A percentile compares a stretch with the other conserved stretches of the same genome.
Evolutionary conservation across 2,113 vertebrate species (phyloP).

Genomic region (Brienomyrus brachyistius): DNA sequence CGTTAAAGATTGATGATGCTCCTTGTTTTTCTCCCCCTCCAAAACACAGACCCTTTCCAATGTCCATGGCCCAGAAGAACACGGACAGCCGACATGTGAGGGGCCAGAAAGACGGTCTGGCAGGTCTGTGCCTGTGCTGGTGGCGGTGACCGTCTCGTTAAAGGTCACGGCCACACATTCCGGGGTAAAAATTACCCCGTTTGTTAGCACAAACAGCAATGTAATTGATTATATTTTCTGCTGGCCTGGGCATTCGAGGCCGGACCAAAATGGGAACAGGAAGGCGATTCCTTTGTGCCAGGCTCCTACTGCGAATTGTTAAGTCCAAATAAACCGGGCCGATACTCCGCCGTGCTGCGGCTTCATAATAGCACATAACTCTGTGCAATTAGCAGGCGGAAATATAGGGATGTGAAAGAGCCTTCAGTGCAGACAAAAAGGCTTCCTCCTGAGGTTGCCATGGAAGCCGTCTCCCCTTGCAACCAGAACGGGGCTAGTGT

Average conservation of each 20-base stretch:
- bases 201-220: background rate
- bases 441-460: constrained; percentile 31
- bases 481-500: constrained; percentile 17
- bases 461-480: constrained; percentile 27
- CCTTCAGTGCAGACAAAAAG: constrained; percentile 30
- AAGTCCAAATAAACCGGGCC: background rate
- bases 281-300: background rate
- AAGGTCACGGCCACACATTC: background rate
- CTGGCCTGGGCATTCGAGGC: background rate
- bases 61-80: background rate
- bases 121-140: background rate
- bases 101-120: background rate
- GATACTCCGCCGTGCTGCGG: background rate
- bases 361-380: constrained; percentile 8
- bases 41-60: background rate
- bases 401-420: constrained; percentile 29
- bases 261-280: background rate
- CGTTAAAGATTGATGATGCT: constrained; percentile 1
- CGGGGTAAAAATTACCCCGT: background rate
- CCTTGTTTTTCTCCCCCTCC: background rate
- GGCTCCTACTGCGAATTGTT: background rate
- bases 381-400: constrained; percentile 16
- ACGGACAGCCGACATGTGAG: background rate
- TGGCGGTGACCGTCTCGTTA: background rate
- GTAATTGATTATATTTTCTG: background rate